phyloP scores from a whole-genome alignment of 1,140 invertebrate species.

The Drosophila pseudoobscura region DNA sequence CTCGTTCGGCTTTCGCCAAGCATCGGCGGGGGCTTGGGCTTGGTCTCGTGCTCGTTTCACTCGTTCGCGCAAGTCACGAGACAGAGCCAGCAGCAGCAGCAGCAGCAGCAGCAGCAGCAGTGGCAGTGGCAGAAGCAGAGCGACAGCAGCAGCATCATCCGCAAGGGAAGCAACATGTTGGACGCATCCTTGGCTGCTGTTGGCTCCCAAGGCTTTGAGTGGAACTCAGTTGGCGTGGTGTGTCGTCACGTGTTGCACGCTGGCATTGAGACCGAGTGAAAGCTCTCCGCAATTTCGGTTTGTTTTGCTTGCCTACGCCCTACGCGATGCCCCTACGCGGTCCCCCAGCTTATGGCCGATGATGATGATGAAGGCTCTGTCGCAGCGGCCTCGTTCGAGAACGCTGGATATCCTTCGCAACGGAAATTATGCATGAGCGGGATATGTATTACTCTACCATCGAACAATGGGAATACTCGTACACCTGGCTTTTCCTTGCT shows the following conservation, averaged over 20 bases:
- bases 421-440: constrained; percentile 78
- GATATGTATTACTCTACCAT: constrained; percentile 63
- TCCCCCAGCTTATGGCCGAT: constrained; percentile 6
- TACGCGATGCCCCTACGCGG: constrained; percentile 2
- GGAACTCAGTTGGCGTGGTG: constrained; percentile 32
- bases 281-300: constrained; percentile 31
- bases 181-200: constrained; percentile 56
- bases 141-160: too few species aligned
- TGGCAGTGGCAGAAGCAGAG: too few species aligned
- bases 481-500: constrained; percentile 18
- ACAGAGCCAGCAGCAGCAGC: too few species aligned
- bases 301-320: constrained; percentile 62
- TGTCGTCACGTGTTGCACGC: constrained; percentile 73
- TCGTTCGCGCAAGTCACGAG: constrained; percentile 2
- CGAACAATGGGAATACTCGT: constrained; percentile 45
- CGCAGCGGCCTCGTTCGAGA: constrained; percentile 42
- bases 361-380: constrained; percentile 22
- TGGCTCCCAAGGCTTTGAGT: constrained; percentile 33
- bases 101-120: too few species aligned
- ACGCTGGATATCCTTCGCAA: constrained; percentile 56
- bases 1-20: constrained; percentile 9
- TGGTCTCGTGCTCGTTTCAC: constrained; percentile 9
- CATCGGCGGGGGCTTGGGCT: neutral
- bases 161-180: constrained; percentile 53
- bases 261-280: constrained; percentile 37